Conservation (phyloP, 2,888 invertebrate genomes). For the Rosalia funebris region DNA sequence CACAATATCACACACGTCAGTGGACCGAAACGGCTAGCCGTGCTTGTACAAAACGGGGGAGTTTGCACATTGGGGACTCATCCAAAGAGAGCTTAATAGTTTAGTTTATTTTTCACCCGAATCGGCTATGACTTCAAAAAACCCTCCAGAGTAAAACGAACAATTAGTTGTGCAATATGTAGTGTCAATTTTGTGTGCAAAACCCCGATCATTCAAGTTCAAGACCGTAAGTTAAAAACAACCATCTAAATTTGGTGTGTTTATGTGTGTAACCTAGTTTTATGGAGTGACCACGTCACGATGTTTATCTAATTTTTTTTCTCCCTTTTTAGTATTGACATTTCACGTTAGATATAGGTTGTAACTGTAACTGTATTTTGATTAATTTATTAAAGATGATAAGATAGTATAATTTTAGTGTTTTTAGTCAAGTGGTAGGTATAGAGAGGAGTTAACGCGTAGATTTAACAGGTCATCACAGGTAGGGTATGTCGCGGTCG, state of each 20-base stretch:
- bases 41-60: slow-evolving; percentile 18
- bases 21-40: slow-evolving; percentile 12
- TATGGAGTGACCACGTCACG: slow-evolving; percentile 19
- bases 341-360: slow-evolving; percentile 39
- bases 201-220: not conserved
- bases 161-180: slow-evolving; percentile 23
- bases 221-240: not conserved
- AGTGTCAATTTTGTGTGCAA: slow-evolving; percentile 11
- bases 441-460: slow-evolving; percentile 19
- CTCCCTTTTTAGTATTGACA: slow-evolving; percentile 25
- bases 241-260: slow-evolving; percentile 14
- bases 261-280: slow-evolving; percentile 14
- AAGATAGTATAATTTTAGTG: slow-evolving; percentile 35
- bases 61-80: slow-evolving; percentile 12
- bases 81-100: no score
- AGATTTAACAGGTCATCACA: slow-evolving; percentile 22
- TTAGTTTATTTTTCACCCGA: no score
- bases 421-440: slow-evolving; percentile 35
- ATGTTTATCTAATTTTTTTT: slow-evolving; percentile 2
- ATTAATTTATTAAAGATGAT: slow-evolving; percentile 42
- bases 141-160: no score
- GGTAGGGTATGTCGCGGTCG: slow-evolving; percentile 17
- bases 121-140: no score
- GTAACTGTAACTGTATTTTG: slow-evolving; percentile 38
- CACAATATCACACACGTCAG: not conserved